Evolutionary conservation across 2,113 vertebrate genomes (phyloP), one percentile per base, ranked within the genome.

Genomic region (Epinephelus lanceolatus): DNA sequence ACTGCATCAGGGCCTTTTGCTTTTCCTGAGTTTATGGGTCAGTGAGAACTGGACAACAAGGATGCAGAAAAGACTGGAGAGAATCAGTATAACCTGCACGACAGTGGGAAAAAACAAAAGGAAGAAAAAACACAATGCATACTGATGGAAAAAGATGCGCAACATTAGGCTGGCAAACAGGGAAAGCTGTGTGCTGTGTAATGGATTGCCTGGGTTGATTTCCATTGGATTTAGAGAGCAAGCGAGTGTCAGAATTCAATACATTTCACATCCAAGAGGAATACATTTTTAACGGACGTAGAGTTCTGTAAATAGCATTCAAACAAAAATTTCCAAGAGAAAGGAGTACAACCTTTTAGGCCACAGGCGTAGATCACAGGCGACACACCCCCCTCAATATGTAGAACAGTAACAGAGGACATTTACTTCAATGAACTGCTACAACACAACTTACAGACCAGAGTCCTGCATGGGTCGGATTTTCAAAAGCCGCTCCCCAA

Each of bases 11-110:
- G 51, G 79, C 42, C 49, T 65, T 62, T 77, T 15, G 23, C 30
- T 53, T 63, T 68, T 75, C 40, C 47, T 40, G 30, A 45, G 73
- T 90, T 91, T 73, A 85, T 71, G 79, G 81, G 88, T 92, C 88
- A 89, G 71, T 88, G 78, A 86, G 69, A 86, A 85, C 56, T 37
- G 81, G 81, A 81, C 81, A 67, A 73, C 52, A 74, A 79, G 23
- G 9, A 71, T 65, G 18, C 60, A 83, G 47, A 85, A 83, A 78
- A 74, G 61, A 70, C 70, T 52, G 1, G 1, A 56, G 15, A 83
- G 42, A 55, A 81, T 65, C 42, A 71, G 42, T 49, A 68, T 9
- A 70, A 75, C 40, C 67, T 76, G 40, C 56, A 37, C 3, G 17
- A 53, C 33, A 69, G 19, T 25, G 4, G 25, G 27, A 15, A 30